Evolutionary conservation across 2,113 vertebrate species (phyloP).

Genomic region (Orthonyx spaldingii): DNA sequence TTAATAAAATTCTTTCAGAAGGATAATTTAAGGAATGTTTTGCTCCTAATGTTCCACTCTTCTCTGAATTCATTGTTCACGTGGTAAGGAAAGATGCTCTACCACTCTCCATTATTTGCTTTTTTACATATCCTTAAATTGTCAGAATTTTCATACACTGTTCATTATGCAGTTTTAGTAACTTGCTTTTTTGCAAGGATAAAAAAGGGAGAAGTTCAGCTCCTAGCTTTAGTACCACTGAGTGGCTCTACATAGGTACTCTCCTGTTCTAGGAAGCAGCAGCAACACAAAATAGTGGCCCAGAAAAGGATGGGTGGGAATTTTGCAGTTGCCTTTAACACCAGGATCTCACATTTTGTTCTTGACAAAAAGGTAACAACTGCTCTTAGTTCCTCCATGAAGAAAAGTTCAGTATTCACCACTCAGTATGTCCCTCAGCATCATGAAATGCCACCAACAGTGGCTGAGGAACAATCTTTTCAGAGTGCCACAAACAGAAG

Average conservation of each 20-base stretch:
- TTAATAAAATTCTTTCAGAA: neutral
- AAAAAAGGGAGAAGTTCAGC: neutral
- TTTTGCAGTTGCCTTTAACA: neutral
- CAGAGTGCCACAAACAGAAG: neutral
- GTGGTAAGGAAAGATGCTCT: neutral
- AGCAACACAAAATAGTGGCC: neutral
- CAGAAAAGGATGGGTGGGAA: neutral
- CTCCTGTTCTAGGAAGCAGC: neutral
- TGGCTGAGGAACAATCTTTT: neutral
- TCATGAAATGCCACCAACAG: neutral
- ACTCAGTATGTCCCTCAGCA: neutral
- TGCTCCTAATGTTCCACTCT: neutral
- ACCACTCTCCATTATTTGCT: neutral
- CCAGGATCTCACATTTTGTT: neutral
- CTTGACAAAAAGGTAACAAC: neutral
- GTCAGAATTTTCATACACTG: neutral
- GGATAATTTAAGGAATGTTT: neutral
- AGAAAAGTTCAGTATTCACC: neutral
- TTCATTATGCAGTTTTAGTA: neutral
- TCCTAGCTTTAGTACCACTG: neutral
- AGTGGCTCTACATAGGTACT: neutral
- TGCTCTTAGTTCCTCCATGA: neutral
- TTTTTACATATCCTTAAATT: neutral
- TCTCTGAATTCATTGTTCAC: neutral
- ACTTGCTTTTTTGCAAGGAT: neutral